phyloP scores from a whole-genome alignment of 2,888 invertebrate species.

The Sericinus montela region DNA sequence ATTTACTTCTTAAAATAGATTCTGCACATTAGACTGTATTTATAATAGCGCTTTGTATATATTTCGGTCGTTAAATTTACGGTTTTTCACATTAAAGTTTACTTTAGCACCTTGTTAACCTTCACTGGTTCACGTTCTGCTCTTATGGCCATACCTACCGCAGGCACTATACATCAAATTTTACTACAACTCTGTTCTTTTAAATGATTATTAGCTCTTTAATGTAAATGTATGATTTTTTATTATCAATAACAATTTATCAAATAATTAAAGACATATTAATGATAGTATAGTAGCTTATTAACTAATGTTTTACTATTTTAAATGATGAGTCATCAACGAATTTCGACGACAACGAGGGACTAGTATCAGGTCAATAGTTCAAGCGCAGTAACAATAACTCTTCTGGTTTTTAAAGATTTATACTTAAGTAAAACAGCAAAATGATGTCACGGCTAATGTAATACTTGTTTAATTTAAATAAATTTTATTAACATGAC shows the following conservation, averaged over 20 bases:
- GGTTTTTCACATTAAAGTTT: conserved; percentile 58
- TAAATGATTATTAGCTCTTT: neutral
- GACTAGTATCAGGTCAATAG: conserved; percentile 57
- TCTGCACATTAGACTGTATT: conserved; percentile 11
- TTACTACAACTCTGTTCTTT: neutral
- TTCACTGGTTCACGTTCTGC: conserved; percentile 49
- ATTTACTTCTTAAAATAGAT: neutral
- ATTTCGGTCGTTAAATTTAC: conserved; percentile 52
- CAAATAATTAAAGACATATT: too few relatives aligned
- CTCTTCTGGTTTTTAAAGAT: conserved; percentile 63
- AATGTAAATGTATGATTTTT: too few relatives aligned
- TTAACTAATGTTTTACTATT: too few relatives aligned
- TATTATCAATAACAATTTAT: too few relatives aligned
- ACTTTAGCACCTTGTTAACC: conserved; percentile 72
- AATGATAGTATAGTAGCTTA: too few relatives aligned
- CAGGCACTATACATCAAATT: conserved; percentile 33
- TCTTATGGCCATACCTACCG: conserved; percentile 54
- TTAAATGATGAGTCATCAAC: conserved; percentile 47
- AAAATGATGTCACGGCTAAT: conserved; percentile 65
- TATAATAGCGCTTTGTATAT: conserved; percentile 10
- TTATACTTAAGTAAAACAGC: conserved; percentile 50
- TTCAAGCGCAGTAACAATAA: conserved; percentile 69
- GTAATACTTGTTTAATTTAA: conserved; percentile 62
- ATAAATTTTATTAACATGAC: conserved; percentile 40
- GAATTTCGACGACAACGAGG: conserved; percentile 26